Conservation (phyloP, 2,888 invertebrate genomes). For the Crematogaster levior region DNA sequence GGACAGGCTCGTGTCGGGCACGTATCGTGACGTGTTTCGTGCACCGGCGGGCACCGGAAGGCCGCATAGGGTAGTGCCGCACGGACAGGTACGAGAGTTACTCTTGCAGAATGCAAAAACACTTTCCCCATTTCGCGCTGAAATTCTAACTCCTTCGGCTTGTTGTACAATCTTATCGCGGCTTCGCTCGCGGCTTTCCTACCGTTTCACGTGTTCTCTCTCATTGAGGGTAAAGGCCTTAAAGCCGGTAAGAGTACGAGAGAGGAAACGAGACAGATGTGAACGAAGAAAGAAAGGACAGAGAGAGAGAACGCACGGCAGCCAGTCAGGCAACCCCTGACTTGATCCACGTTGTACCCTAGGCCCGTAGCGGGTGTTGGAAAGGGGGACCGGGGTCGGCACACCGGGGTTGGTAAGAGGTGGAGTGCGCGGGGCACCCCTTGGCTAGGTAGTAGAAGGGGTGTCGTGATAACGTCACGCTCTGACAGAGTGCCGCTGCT, state of each 20-base stretch:
- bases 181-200: constrained; percentile 63
- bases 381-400: constrained; percentile 67
- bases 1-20: constrained; percentile 45
- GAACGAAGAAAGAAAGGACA: constrained; percentile 55
- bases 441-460: constrained; percentile 83
- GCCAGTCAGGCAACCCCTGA: constrained; percentile 79
- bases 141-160: constrained; percentile 82
- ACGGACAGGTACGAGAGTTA: constrained; percentile 43
- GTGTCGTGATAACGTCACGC: constrained; percentile 87
- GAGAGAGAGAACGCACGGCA: constrained; percentile 72
- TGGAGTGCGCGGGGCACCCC: constrained; percentile 75
- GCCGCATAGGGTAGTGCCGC: constrained; percentile 30
- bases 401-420: constrained; percentile 66
- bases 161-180: constrained; percentile 82
- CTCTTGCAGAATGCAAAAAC: constrained; percentile 80
- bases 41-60: constrained; percentile 50
- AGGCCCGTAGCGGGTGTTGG: constrained; percentile 71
- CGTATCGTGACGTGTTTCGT: constrained; percentile 60
- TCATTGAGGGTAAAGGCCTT: constrained; percentile 1
- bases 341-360: constrained; percentile 82
- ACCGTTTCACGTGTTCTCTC: constrained; percentile 44
- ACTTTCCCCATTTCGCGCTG: constrained; percentile 78
- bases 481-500: constrained; percentile 87
- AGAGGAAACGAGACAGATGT: constrained; percentile 62
- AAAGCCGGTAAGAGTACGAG: constrained; percentile 44